These are phyloP conservation scores for Agrotis segetum DNA, from an alignment of 2,888 invertebrate species.

Conservation along the genomic window DNA sequence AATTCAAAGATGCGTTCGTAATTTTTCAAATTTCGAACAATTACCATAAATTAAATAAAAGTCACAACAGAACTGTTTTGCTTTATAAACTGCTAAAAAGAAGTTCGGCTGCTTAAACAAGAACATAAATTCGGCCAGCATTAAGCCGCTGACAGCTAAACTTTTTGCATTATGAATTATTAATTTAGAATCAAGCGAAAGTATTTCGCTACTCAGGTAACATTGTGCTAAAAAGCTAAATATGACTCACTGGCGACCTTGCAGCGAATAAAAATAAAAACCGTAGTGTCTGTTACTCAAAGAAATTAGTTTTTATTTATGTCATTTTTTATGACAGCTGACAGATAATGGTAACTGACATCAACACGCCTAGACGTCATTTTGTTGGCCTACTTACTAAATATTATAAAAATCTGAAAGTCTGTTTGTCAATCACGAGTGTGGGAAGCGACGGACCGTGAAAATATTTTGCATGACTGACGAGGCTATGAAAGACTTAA, in stretches of 20 bases:
- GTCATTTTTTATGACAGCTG: conserved; percentile 62
- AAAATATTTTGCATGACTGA: conserved; percentile 47
- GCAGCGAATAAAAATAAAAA: conserved; percentile 56
- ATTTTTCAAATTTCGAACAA: conserved; percentile 16
- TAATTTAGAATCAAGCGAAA: conserved; percentile 36
- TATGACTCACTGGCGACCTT: conserved; percentile 63
- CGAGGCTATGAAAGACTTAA: conserved; percentile 28
- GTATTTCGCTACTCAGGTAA: conserved; percentile 50
- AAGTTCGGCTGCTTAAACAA: neutral
- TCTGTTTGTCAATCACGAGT: conserved; percentile 47
- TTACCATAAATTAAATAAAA: conserved; percentile 13
- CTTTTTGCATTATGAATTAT: conserved; percentile 42
- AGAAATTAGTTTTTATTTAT: conserved; percentile 65
- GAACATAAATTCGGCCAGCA: conserved; percentile 32
- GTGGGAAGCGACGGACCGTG: conserved; percentile 46
- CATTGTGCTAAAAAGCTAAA: conserved; percentile 50
- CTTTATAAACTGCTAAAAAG: conserved; percentile 5
- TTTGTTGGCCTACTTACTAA: conserved; percentile 55
- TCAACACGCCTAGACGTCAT: conserved; percentile 53
- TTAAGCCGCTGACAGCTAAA: conserved; percentile 14
- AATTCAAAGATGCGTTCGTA: neutral
- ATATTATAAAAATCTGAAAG: conserved; percentile 58
- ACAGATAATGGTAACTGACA: conserved; percentile 56
- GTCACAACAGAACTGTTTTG: conserved; percentile 2
- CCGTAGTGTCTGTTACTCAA: conserved; percentile 44